phyloP scores from a whole-genome alignment of 2,888 invertebrate species.

The Diplazon laetatorius region DNA sequence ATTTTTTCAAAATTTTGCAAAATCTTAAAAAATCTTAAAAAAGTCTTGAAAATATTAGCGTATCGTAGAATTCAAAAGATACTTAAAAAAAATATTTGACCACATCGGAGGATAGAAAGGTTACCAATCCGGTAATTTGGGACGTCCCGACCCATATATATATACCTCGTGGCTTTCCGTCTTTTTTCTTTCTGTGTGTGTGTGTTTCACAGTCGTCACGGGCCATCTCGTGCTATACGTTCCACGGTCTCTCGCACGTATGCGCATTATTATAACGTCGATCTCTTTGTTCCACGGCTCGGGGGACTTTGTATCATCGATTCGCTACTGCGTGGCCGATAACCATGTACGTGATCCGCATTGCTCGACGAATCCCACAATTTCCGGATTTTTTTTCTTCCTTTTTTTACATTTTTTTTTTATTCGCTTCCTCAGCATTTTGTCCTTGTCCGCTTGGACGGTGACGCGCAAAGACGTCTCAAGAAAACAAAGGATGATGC shows the following conservation, averaged over 20 bases:
- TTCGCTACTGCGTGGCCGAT: background rate
- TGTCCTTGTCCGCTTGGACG: background rate
- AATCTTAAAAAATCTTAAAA: too few relatives aligned
- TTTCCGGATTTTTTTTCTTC: background rate
- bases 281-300: background rate
- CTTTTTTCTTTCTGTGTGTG: background rate
- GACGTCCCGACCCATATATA: too few relatives aligned
- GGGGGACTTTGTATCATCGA: conserved; percentile 2
- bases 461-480: background rate
- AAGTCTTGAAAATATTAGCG: too few relatives aligned
- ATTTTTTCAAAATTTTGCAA: too few relatives aligned
- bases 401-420: background rate
- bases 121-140: too few relatives aligned
- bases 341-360: background rate
- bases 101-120: too few relatives aligned
- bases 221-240: background rate
- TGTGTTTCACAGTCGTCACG: background rate
- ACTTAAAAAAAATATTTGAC: too few relatives aligned
- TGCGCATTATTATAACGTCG: conserved; percentile 20
- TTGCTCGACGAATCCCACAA: background rate
- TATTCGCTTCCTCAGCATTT: background rate
- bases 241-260: background rate
- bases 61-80: too few relatives aligned
- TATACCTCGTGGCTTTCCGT: background rate
- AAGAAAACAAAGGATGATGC: background rate